These are phyloP conservation scores for Sepioteuthis lessoniana DNA, from an alignment of 2,888 invertebrate genomes.

Conservation along the genomic window DNA sequence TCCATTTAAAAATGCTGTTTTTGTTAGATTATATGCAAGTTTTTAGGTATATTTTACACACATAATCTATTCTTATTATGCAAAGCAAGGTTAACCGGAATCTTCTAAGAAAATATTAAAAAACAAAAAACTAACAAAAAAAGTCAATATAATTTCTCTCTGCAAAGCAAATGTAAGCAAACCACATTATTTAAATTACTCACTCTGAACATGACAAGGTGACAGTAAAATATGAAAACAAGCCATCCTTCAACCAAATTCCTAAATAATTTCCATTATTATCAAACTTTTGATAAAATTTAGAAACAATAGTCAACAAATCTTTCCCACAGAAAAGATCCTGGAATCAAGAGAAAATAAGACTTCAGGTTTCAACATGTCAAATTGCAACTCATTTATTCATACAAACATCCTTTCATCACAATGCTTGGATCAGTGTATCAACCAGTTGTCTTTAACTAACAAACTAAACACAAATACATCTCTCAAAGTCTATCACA, in stretches of 20 bases:
- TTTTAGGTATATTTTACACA: not conserved
- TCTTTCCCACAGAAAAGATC: not conserved
- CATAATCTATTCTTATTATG: not conserved
- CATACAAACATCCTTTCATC: slow-evolving; percentile 23
- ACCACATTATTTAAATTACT: not conserved
- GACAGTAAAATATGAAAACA: not conserved
- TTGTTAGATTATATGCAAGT: not conserved
- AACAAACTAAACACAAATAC: not conserved
- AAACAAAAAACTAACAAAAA: not conserved
- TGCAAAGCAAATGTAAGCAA: not conserved
- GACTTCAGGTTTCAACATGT: not conserved
- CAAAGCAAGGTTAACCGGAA: not conserved
- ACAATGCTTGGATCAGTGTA: slow-evolving; percentile 10
- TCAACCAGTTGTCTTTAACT: not conserved
- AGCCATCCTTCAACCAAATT: not conserved
- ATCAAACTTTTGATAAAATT: not conserved
- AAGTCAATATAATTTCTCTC: not conserved
- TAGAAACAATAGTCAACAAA: not conserved
- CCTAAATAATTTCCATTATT: not conserved
- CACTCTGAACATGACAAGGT: not conserved
- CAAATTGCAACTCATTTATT: slow-evolving; percentile 23
- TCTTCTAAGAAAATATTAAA: not conserved
- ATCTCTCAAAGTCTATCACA: not conserved
- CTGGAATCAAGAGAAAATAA: not conserved
- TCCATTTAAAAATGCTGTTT: not conserved